Evolutionary conservation across 2,113 vertebrate genomes (phyloP).

Genomic region (Numenius arquata): DNA sequence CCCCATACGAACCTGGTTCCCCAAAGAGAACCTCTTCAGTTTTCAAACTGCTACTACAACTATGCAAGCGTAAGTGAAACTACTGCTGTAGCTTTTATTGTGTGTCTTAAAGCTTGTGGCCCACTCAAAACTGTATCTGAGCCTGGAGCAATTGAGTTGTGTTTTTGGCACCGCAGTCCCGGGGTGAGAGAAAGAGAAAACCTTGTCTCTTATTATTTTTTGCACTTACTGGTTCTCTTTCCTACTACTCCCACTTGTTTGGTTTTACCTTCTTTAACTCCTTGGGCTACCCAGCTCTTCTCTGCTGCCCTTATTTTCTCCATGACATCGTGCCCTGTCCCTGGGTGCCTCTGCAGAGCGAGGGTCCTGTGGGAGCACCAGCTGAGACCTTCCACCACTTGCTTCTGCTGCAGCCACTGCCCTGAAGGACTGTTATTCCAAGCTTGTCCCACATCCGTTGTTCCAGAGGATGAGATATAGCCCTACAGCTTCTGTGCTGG

Average conservation of each 20-base stretch:
- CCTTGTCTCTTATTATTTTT: background rate
- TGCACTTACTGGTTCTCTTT: background rate
- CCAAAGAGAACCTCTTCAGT: constrained; percentile 96
- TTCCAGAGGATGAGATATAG: background rate
- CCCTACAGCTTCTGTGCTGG: background rate
- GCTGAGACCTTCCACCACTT: background rate
- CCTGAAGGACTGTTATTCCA: background rate
- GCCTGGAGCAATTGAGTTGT: background rate
- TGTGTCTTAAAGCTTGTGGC: background rate
- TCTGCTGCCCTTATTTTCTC: background rate
- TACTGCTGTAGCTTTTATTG: background rate
- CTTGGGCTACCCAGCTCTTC: background rate
- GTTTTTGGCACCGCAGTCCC: background rate
- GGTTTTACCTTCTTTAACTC: background rate
- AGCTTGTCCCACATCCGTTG: background rate
- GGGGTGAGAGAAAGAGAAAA: background rate
- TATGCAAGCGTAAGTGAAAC: constrained; percentile 96
- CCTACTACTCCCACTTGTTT: background rate
- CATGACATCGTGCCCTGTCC: background rate
- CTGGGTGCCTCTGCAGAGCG: background rate
- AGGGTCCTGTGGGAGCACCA: background rate
- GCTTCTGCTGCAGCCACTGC: background rate
- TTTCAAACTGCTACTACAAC: constrained; percentile 97
- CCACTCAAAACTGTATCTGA: background rate
- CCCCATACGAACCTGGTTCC: constrained; percentile 92